Evolutionary conservation across 2,888 invertebrate genomes (phyloP).

Genomic region (Hydraecia micacea): DNA sequence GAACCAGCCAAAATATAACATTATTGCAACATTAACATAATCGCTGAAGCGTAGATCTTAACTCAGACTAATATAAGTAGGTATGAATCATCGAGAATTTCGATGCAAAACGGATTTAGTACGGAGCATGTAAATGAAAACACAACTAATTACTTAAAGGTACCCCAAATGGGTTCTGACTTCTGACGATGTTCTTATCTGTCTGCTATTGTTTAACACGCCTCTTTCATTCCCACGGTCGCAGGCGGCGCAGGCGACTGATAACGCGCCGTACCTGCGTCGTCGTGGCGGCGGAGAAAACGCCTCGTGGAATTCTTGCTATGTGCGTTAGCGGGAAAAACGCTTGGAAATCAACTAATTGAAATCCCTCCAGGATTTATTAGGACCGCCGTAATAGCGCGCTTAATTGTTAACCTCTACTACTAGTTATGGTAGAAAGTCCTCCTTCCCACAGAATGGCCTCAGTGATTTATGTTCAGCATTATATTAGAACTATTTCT

Average conservation of each 20-base stretch:
- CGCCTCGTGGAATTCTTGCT: constrained; percentile 70
- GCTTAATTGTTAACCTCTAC: constrained; percentile 58
- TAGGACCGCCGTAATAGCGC: constrained; percentile 54
- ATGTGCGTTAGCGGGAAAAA: constrained; percentile 67
- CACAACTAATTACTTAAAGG: constrained; percentile 83
- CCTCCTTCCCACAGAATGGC: constrained; percentile 24
- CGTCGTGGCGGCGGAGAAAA: constrained; percentile 64
- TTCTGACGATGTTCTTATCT: constrained; percentile 88
- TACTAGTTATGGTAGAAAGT: constrained; percentile 50
- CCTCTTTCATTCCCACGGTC: constrained; percentile 89
- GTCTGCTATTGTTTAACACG: constrained; percentile 88
- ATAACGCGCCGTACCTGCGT: constrained; percentile 82
- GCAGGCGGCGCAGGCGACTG: constrained; percentile 75
- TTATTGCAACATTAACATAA: constrained; percentile 58
- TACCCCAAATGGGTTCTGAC: constrained; percentile 87
- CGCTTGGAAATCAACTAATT: constrained; percentile 66
- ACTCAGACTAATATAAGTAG: constrained; percentile 43
- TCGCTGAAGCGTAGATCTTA: constrained; percentile 63
- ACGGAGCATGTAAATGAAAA: constrained; percentile 76
- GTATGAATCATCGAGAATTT: constrained; percentile 64
- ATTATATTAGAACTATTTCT: constrained; percentile 52
- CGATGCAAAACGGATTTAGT: constrained; percentile 58
- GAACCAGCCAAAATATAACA: constrained; percentile 59
- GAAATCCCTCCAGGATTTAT: constrained; percentile 64
- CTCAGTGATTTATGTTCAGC: constrained; percentile 54